Conservation (phyloP, 2,113 vertebrate species). For the Bombycilla garrulus region DNA sequence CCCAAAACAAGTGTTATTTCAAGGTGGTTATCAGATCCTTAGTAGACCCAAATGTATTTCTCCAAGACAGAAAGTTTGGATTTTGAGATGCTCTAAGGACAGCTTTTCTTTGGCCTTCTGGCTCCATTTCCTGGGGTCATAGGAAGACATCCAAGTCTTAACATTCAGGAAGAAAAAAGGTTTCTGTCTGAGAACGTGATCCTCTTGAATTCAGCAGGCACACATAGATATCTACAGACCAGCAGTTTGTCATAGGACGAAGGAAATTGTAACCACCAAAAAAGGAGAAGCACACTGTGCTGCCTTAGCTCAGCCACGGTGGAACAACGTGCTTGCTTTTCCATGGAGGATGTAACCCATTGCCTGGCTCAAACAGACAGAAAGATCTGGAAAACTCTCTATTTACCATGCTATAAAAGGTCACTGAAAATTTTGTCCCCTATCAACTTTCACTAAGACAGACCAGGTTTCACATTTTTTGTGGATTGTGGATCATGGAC, state of each 20-base stretch:
- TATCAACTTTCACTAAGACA: background rate
- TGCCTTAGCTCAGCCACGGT: background rate
- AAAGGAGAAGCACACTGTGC: background rate
- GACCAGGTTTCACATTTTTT: background rate
- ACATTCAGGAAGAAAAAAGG: background rate
- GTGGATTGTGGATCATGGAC: background rate
- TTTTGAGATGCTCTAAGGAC: background rate
- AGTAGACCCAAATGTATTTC: background rate
- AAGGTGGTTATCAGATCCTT: background rate
- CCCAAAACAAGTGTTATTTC: background rate
- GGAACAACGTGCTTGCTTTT: background rate
- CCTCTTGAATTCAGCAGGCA: background rate
- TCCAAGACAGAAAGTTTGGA: background rate
- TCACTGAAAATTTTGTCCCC: background rate
- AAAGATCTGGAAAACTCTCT: background rate
- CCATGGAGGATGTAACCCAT: background rate
- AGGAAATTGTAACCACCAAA: background rate
- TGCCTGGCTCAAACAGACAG: background rate
- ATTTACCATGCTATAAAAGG: rapidly evolving
- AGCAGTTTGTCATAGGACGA: background rate
- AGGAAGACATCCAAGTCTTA: background rate
- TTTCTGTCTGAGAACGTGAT: background rate
- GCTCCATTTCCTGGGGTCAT: background rate
- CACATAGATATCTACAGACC: background rate
- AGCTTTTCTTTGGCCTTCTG: background rate